Evolutionary conservation across 2,888 invertebrate genomes (phyloP).

Genomic region (Dexiosoma caninum): DNA sequence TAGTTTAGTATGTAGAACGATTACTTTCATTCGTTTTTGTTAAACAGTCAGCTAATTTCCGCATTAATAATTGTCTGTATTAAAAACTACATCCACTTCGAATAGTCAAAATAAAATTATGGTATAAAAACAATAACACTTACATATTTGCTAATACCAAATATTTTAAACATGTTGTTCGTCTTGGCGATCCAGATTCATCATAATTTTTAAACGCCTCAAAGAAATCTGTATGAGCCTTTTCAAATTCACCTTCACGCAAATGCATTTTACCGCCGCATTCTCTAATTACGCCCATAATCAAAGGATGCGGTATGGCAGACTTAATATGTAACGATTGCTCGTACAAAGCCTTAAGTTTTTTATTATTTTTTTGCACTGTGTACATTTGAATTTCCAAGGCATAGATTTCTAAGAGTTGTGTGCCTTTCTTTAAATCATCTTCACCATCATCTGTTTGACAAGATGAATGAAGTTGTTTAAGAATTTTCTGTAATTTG

Average conservation of each 20-base stretch:
- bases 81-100: too few species aligned
- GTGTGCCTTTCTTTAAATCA: constrained; percentile 98
- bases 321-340: constrained; percentile 99
- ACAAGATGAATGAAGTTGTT: constrained; percentile 97
- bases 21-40: too few species aligned
- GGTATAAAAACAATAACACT: too few species aligned
- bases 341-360: constrained; percentile 96
- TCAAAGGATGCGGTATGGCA: constrained; percentile 99
- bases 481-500: constrained; percentile 96
- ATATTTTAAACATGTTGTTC: constrained; percentile 98
- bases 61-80: too few species aligned
- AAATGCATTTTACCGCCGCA: constrained; percentile 99
- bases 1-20: too few species aligned
- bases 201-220: constrained; percentile 99
- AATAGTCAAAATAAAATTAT: too few species aligned
- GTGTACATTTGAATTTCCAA: constrained; percentile 99
- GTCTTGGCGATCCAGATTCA: constrained; percentile 96
- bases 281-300: constrained; percentile 99
- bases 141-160: constrained; percentile 98
- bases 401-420: constrained; percentile 98
- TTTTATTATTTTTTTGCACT: constrained; percentile 99
- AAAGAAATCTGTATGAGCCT: constrained; percentile 99
- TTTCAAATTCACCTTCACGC: constrained; percentile 98
- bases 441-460: constrained; percentile 98
- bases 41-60: too few species aligned